These are phyloP conservation scores for Apodemus sylvaticus DNA, from an alignment of 2,113 vertebrate genomes.

Conservation along the genomic window DNA sequence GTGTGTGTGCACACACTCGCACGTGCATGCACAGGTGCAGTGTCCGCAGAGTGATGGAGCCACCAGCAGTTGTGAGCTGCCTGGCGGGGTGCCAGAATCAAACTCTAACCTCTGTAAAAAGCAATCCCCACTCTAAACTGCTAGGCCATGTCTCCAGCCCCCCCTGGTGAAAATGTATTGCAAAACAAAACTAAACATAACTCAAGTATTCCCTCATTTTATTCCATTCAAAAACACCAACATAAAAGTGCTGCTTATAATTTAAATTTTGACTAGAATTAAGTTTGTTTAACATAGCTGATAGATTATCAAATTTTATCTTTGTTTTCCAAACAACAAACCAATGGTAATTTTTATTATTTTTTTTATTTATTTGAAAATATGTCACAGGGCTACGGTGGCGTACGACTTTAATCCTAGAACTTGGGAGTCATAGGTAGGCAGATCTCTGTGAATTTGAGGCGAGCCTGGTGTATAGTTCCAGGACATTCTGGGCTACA, in stretches of 20 bases:
- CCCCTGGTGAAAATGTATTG: neutral
- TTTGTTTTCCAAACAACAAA: conserved; percentile 23
- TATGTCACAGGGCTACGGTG: neutral
- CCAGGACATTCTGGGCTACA: neutral
- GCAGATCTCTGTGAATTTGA: neutral
- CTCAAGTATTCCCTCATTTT: neutral
- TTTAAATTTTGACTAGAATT: conserved; percentile 30
- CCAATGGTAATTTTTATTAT: neutral
- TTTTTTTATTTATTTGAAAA: neutral
- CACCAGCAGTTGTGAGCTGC: too few relatives aligned
- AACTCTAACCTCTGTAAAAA: neutral
- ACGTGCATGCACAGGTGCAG: too few relatives aligned
- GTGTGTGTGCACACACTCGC: neutral
- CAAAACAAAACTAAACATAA: neutral
- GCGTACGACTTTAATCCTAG: neutral
- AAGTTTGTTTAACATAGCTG: neutral
- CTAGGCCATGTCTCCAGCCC: neutral
- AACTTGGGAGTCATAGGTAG: neutral
- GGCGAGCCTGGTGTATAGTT: neutral
- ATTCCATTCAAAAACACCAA: conserved; percentile 26
- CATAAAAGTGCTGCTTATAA: neutral
- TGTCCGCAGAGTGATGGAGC: too few relatives aligned
- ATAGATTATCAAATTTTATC: neutral
- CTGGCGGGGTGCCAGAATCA: too few relatives aligned
- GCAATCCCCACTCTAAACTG: too few relatives aligned